These are phyloP conservation scores for Coregonus suidteri DNA, from an alignment of 2,797 vertebrate species.

Conservation along the genomic window DNA sequence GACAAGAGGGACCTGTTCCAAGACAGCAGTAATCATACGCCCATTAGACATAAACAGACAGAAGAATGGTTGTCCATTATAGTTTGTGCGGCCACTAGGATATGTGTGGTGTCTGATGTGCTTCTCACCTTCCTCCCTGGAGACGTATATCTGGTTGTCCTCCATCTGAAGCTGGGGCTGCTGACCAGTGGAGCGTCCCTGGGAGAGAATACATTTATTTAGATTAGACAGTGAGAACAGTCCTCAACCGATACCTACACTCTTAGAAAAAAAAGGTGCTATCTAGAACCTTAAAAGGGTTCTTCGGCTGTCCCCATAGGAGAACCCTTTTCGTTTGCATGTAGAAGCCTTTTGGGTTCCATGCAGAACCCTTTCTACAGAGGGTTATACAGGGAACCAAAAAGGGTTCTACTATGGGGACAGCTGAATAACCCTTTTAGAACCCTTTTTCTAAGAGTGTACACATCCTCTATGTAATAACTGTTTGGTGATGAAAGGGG, in stretches of 20 bases:
- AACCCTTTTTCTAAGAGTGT: too few species aligned
- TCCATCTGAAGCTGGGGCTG: slow-evolving; percentile 78
- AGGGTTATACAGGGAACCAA: too few species aligned
- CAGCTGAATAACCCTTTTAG: too few species aligned
- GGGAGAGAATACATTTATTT: slow-evolving; percentile 18
- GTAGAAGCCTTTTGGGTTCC: too few species aligned
- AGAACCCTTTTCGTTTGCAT: too few species aligned
- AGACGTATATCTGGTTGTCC: slow-evolving; percentile 88
- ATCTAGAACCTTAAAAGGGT: too few species aligned
- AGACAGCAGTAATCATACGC: neutral
- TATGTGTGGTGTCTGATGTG: neutral
- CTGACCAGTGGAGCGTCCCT: slow-evolving; percentile 36
- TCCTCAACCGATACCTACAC: neutral
- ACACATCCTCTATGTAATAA: too few species aligned
- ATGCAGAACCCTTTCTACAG: too few species aligned
- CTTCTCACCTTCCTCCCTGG: slow-evolving; percentile 80
- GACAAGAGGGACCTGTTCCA: neutral
- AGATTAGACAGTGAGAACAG: neutral
- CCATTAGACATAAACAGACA: neutral
- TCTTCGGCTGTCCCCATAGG: too few species aligned
- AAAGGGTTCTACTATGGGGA: too few species aligned
- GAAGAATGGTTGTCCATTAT: neutral
- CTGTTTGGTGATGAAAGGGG: too few species aligned
- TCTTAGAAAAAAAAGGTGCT: too few species aligned
- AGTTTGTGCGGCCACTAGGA: neutral